Evolutionary conservation across 2,797 vertebrate genomes (phyloP).

Genomic region (Dipus sagitta): DNA sequence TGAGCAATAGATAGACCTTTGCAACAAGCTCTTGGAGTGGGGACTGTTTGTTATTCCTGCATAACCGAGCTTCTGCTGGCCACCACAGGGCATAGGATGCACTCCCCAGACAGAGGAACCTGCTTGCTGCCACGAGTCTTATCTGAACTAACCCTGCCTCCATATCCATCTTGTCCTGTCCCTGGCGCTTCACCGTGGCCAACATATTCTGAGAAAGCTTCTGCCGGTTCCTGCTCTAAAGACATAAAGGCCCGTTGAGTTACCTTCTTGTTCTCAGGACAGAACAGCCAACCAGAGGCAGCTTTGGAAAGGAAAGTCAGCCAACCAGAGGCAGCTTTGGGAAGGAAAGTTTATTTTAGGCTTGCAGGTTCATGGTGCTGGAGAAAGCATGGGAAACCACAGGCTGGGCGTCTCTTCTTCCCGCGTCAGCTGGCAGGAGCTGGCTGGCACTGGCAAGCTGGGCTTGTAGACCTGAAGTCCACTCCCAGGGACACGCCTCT

Average conservation of each 20-base stretch:
- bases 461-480: no score
- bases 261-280: no score
- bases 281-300: no score
- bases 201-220: background rate
- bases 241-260: background rate
- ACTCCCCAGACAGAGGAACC: background rate
- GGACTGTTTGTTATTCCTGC: background rate
- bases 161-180: background rate
- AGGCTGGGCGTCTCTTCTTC: no score
- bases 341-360: no score
- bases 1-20: background rate
- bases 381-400: no score
- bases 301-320: no score
- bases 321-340: no score
- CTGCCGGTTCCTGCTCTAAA: background rate
- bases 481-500: no score
- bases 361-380: no score
- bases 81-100: background rate
- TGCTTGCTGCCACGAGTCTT: background rate
- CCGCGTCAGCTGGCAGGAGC: no score
- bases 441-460: no score
- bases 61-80: background rate
- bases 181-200: background rate
- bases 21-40: background rate
- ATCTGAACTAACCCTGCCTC: background rate